Percentiles rank a stretch among this genome's conserved stretches.
phyloP scores from a whole-genome alignment of 2,797 vertebrate genomes.

The Melanitta fusca region DNA sequence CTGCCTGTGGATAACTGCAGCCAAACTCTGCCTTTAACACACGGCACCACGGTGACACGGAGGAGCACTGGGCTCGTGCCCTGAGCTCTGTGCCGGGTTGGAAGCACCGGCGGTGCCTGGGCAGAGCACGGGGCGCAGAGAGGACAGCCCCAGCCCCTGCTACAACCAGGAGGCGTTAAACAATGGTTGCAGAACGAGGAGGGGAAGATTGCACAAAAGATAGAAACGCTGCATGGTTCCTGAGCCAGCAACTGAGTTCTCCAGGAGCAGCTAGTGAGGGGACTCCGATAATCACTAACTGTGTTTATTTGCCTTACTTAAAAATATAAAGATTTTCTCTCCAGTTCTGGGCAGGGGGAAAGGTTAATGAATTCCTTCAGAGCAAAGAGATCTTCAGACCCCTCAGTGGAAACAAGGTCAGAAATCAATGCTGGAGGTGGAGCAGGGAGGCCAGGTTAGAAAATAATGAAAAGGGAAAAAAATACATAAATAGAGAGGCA shows the following conservation, averaged over 20 bases:
- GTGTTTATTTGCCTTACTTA: constrained; percentile 69
- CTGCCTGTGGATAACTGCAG: constrained; percentile 17
- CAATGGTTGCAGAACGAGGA: rapidly evolving
- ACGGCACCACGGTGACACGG: too few species aligned
- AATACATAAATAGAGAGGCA: constrained; percentile 32
- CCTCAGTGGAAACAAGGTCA: constrained; percentile 53
- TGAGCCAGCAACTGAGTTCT: background rate
- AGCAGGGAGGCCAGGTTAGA: constrained; percentile 40
- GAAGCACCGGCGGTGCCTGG: too few species aligned
- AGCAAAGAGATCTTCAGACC: constrained; percentile 63
- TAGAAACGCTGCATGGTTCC: background rate
- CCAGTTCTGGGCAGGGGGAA: constrained; percentile 51
- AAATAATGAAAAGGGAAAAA: constrained; percentile 18
- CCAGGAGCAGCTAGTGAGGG: background rate
- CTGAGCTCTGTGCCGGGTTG: too few species aligned
- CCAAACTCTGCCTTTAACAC: background rate
- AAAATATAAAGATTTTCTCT: constrained; percentile 72
- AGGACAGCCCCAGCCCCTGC: background rate
- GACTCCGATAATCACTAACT: background rate
- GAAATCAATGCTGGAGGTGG: constrained; percentile 72
- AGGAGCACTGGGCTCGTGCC: too few species aligned
- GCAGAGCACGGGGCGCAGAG: rapidly evolving
- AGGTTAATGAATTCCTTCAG: constrained; percentile 74
- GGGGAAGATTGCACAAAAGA: background rate
- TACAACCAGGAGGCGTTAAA: background rate